Conservation (phyloP, 2,797 vertebrate genomes). For the Eutrigla gurnardus region DNA sequence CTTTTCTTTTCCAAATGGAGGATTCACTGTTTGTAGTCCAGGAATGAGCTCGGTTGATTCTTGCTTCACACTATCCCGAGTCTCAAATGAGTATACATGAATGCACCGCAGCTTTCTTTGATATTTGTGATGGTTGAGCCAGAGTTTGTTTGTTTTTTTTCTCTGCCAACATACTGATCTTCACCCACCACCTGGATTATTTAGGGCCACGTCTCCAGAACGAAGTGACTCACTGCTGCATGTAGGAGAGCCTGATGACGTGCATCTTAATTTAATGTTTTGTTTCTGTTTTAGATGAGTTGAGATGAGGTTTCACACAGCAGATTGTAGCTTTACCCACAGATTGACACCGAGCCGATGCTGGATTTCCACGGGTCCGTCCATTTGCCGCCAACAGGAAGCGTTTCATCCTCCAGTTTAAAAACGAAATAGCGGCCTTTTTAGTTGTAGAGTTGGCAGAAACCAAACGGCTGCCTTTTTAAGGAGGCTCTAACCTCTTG, state of each 20-base stretch:
- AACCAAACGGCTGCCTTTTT: conserved; percentile 42
- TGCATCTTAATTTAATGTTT: neutral
- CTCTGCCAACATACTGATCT: conserved; percentile 2
- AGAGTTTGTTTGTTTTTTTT: conserved; percentile 38
- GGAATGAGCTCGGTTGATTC: conserved; percentile 39
- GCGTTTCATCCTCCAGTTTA: conserved; percentile 39
- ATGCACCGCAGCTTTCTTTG: conserved; percentile 45
- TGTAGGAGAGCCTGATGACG: neutral
- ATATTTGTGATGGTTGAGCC: conserved; percentile 51
- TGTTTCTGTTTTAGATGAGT: neutral
- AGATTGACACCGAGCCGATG: conserved; percentile 26
- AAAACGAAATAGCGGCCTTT: conserved; percentile 34
- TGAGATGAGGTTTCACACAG: conserved; percentile 20
- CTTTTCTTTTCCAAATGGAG: neutral
- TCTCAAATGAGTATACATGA: conserved; percentile 50
- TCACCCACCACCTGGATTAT: conserved; percentile 38
- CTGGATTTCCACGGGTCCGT: conserved; percentile 39
- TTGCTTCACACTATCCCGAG: conserved; percentile 24
- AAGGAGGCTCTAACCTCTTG: conserved; percentile 61
- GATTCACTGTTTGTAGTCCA: conserved; percentile 17
- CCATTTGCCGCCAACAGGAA: conserved; percentile 48
- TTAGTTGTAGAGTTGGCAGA: conserved; percentile 59
- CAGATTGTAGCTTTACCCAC: neutral
- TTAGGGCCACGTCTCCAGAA: neutral
- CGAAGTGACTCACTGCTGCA: neutral